phyloP scores from a whole-genome alignment of 2,113 vertebrate genomes.

The Centrocercus urophasianus region DNA sequence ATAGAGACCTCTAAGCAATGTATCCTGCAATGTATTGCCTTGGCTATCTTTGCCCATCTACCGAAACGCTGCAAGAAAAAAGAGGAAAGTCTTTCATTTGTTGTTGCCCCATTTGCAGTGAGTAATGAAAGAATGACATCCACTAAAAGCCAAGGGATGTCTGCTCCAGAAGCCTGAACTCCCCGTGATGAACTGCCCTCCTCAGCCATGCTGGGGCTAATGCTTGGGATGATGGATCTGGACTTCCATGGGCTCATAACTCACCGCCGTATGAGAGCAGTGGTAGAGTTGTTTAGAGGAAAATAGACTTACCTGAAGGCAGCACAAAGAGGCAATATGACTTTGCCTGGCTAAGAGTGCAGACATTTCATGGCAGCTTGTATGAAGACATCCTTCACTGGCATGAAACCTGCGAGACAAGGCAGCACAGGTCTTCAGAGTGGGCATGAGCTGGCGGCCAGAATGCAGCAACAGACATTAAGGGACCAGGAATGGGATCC shows the following conservation, averaged over 20 bases:
- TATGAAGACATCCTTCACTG: background rate
- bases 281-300: background rate
- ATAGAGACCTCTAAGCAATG: background rate
- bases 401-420: background rate
- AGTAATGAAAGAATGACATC: slow-evolving; percentile 17
- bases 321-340: background rate
- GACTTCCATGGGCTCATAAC: background rate
- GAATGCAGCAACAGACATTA: background rate
- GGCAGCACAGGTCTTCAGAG: background rate
- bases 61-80: background rate
- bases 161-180: background rate
- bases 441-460: background rate
- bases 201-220: background rate
- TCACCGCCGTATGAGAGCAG: background rate
- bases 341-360: background rate
- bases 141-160: background rate
- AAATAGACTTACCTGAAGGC: background rate
- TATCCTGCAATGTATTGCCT: background rate
- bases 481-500: background rate
- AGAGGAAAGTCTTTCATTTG: background rate
- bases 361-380: accelerated
- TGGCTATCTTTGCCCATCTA: background rate
- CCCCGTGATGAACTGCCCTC: background rate
- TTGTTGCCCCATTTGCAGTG: slow-evolving; percentile 7
- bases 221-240: background rate